Evolutionary conservation across 2,113 vertebrate species (phyloP).

Genomic region (Chiloscyllium plagiosum): DNA sequence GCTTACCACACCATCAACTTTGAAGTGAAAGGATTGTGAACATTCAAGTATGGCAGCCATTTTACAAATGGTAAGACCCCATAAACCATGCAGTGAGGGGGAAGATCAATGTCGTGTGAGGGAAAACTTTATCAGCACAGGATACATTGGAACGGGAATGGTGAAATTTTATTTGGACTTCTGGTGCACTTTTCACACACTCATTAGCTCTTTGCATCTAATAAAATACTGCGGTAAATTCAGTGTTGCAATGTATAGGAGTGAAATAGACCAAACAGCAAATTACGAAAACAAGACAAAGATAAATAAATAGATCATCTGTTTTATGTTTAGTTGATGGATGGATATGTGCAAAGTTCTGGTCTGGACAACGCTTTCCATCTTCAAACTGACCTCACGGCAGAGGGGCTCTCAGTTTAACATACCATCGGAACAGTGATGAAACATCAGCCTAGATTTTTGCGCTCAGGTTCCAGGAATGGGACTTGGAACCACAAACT

Average conservation of each 20-base stretch:
- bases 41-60: neutral
- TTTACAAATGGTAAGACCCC: neutral
- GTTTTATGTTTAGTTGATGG: neutral
- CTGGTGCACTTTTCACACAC: neutral
- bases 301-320: neutral
- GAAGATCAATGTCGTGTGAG: neutral
- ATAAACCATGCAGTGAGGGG: neutral
- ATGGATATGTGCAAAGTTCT: no score
- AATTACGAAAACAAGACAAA: neutral
- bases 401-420: neutral
- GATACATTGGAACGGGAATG: no score
- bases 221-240: neutral
- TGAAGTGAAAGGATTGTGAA: neutral
- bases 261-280: neutral
- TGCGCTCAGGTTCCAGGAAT: neutral
- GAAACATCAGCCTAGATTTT: neutral
- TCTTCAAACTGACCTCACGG: neutral
- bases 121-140: neutral
- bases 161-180: neutral
- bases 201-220: neutral
- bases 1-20: neutral
- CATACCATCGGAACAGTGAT: neutral
- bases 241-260: neutral
- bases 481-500: neutral
- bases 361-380: neutral